These are phyloP conservation scores for Borostomias antarcticus DNA, from an alignment of 2,797 vertebrate species.

Conservation along the genomic window DNA sequence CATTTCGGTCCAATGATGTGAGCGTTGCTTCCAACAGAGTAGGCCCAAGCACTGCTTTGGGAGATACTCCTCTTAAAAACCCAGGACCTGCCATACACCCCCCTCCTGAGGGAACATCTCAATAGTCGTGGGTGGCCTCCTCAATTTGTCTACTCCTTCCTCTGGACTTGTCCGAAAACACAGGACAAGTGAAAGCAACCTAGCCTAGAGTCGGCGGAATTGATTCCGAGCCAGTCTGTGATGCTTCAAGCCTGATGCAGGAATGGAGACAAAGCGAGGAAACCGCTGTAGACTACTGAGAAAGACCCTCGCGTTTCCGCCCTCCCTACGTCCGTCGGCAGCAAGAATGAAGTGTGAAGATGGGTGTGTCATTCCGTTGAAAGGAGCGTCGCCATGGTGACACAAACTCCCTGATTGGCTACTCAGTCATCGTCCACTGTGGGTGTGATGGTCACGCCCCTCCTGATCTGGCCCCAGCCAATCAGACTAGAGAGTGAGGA, in stretches of 20 bases:
- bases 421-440: slow-evolving; percentile 96
- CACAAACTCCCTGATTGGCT: slow-evolving; percentile 7
- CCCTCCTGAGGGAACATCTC: neutral
- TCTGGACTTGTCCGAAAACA: slow-evolving; percentile 19
- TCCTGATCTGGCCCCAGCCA: slow-evolving; percentile 98
- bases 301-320: slow-evolving; percentile 15
- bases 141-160: slow-evolving; percentile 8
- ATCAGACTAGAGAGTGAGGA: slow-evolving; percentile 82
- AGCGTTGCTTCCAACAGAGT: neutral
- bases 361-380: slow-evolving; percentile 35
- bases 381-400: slow-evolving; percentile 20
- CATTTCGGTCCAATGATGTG: slow-evolving; percentile 7
- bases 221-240: too few relatives aligned
- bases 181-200: neutral
- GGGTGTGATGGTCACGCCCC: slow-evolving; percentile 98
- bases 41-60: neutral
- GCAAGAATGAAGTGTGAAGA: slow-evolving; percentile 44
- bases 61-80: slow-evolving; percentile 9
- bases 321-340: slow-evolving; percentile 2
- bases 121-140: slow-evolving; percentile 2
- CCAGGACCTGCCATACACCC: neutral
- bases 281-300: slow-evolving; percentile 22
- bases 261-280: slow-evolving; percentile 23
- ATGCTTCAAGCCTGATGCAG: neutral
- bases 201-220: too few relatives aligned